A percentile compares a stretch with the other conserved stretches of the same genome.
Conservation (phyloP, 2,888 invertebrate species). For the Scaptomyza flava region DNA sequence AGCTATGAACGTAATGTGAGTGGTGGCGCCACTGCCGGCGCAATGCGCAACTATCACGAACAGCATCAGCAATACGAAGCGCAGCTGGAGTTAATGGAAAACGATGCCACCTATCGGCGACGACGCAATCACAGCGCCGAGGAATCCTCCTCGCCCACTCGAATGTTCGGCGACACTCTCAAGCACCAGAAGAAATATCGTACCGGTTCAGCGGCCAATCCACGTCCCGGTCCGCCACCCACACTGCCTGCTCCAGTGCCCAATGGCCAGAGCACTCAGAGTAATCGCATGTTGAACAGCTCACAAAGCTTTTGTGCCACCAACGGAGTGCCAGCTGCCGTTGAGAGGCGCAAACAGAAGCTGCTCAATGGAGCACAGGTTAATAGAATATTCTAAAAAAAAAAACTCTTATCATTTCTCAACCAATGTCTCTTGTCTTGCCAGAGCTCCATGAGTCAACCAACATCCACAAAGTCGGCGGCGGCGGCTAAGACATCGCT, state of each 20-base stretch:
- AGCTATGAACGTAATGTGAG: slow-evolving; percentile 76
- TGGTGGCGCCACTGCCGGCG: slow-evolving; percentile 32
- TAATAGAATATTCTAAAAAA: background rate
- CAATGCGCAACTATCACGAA: slow-evolving; percentile 78
- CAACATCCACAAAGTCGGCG: slow-evolving; percentile 74
- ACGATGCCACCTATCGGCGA: slow-evolving; percentile 76
- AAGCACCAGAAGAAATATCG: slow-evolving; percentile 86
- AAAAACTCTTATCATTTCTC: background rate
- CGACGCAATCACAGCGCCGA: slow-evolving; percentile 80
- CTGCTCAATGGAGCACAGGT: slow-evolving; percentile 80
- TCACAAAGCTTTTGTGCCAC: slow-evolving; percentile 86
- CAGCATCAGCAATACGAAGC: slow-evolving; percentile 74
- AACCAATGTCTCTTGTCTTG: background rate
- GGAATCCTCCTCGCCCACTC: slow-evolving; percentile 86
- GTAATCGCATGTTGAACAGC: slow-evolving; percentile 85
- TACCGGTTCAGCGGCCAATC: slow-evolving; percentile 85
- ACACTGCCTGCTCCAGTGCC: slow-evolving; percentile 90
- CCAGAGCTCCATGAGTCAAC: slow-evolving; percentile 63
- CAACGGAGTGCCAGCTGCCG: slow-evolving; percentile 80
- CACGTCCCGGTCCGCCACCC: slow-evolving; percentile 89
- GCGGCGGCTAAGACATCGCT: slow-evolving; percentile 90
- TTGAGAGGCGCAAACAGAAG: slow-evolving; percentile 82
- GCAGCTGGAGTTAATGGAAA: slow-evolving; percentile 72
- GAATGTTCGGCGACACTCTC: slow-evolving; percentile 91
- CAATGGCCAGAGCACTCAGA: slow-evolving; percentile 62